A percentile compares a stretch with the other conserved stretches of the same genome.
These are phyloP conservation scores for Papilio elwesi DNA, from an alignment of 2,888 invertebrate genomes.

Conservation along the genomic window DNA sequence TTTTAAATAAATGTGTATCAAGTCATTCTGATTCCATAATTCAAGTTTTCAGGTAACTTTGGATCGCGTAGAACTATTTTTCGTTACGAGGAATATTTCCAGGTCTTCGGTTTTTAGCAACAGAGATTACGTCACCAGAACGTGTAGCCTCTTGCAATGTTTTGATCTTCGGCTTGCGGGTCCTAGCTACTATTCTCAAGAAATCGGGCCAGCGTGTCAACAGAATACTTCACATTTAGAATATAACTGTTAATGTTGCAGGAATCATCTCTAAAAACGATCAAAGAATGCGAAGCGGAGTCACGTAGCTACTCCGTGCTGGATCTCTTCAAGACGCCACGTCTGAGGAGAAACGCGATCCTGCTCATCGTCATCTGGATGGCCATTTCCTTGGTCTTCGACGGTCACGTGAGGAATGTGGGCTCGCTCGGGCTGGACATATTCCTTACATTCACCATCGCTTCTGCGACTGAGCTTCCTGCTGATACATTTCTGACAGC, in stretches of 20 bases:
- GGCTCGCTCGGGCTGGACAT: slow-evolving; percentile 92
- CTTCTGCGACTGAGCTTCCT: slow-evolving; percentile 92
- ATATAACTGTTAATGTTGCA: slow-evolving; percentile 54
- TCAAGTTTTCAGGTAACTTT: no score
- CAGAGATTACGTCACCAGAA: no score
- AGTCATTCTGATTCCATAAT: no score
- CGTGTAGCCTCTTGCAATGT: no score
- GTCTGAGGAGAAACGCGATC: slow-evolving; percentile 89
- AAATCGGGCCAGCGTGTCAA: background rate
- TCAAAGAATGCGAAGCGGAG: slow-evolving; percentile 88
- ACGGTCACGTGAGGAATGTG: slow-evolving; percentile 94
- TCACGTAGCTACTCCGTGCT: slow-evolving; percentile 90
- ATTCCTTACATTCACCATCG: slow-evolving; percentile 93
- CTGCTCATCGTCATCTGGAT: slow-evolving; percentile 94
- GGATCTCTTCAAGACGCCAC: slow-evolving; percentile 91
- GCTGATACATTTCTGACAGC: slow-evolving; percentile 92
- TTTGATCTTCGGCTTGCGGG: no score
- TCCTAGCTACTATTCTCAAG: no score
- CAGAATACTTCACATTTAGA: background rate
- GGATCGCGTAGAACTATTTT: no score
- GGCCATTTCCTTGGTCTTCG: slow-evolving; percentile 94
- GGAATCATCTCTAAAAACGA: slow-evolving; percentile 87
- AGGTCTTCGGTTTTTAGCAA: background rate
- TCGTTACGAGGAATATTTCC: no score
- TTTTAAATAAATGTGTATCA: no score